Base-by-base conservation (phyloP, 2,113 vertebrate genomes). In the Paramisgurnus dabryanus region DNA sequence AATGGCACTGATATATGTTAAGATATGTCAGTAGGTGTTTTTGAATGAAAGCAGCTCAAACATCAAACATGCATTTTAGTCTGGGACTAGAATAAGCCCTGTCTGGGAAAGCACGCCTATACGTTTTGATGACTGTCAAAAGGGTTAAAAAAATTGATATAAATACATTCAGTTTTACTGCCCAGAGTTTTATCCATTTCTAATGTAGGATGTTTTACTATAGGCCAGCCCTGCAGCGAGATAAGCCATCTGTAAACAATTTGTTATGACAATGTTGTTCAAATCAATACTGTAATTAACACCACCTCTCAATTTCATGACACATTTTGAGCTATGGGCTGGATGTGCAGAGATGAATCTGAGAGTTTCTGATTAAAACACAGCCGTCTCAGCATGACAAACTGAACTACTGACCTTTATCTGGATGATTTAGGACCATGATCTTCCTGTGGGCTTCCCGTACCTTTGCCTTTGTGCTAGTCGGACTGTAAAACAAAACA, bases 351-450 rank as follows among this genome's bases (percentile, higher is more conserved):
- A 49, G 7, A 6, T 1, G 45, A 65, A 7, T n/a, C 47, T 55
- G 63, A 73, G 17, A 41, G 13, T 5, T 41, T 55, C 18, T 41
- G 63, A 77, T 18, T 34, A 39, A 72, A 15, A 66, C 49, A 41
- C 57, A 53, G 6, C 45, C 22, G 7, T 22, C 47, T 49, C 34
- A 22, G 55, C 53, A 27, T 4, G n/a, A 70, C 47, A 72, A 7
- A 17, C 4, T 53, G 63, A 15, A 47, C 40, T 22, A 78, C 50
- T 77, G 86, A 97, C 97, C 97, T 96, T 96, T 98, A 92, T 98
- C 97, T 80, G 97, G 96, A 82, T 98, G 97, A 91, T 98, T 99
- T 86, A 97, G 92, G 90, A 97, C 93, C 96, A 98, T 96, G 82
- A 96, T 94, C 88, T 90, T 95, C 80, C 94, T 93, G 77, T 98